Evolutionary conservation across 2,888 invertebrate genomes (phyloP).

Genomic region (Creontiades dilutus): DNA sequence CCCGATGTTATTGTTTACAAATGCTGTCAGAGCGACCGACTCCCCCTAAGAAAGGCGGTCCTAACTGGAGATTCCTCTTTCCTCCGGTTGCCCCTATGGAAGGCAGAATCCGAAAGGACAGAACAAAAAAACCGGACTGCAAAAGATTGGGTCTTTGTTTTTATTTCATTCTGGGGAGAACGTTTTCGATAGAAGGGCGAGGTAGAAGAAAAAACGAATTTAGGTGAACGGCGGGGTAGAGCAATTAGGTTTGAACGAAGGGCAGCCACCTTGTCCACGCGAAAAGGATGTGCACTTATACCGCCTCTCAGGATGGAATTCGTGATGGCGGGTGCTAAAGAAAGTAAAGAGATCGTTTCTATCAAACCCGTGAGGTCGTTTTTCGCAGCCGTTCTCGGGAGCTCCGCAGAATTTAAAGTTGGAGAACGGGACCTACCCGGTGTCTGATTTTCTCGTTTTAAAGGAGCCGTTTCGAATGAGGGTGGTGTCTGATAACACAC

Average conservation of each 20-base stretch:
- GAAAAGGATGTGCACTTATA: constrained; percentile 49
- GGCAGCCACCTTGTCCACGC: constrained; percentile 62
- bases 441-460: constrained; percentile 19
- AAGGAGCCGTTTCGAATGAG: background rate
- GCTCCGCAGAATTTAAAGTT: background rate
- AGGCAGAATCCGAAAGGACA: background rate
- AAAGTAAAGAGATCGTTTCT: constrained; percentile 20
- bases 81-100: background rate
- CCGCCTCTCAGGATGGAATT: constrained; percentile 43
- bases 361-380: background rate
- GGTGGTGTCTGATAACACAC: too few species aligned
- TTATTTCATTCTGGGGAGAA: constrained; percentile 34
- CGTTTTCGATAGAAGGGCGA: constrained; percentile 25
- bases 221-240: constrained; percentile 45
- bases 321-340: constrained; percentile 45
- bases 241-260: constrained; percentile 60
- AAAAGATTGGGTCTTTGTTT: constrained; percentile 39
- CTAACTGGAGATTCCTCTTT: constrained; percentile 11
- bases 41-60: constrained; percentile 34
- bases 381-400: background rate
- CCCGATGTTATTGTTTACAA: constrained; percentile 71
- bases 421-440: background rate
- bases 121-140: constrained; percentile 9
- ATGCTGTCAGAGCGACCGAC: constrained; percentile 55
- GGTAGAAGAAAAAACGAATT: constrained; percentile 14